Base-by-base conservation (phyloP, 2,113 vertebrate genomes). In the Rhineura floridana region DNA sequence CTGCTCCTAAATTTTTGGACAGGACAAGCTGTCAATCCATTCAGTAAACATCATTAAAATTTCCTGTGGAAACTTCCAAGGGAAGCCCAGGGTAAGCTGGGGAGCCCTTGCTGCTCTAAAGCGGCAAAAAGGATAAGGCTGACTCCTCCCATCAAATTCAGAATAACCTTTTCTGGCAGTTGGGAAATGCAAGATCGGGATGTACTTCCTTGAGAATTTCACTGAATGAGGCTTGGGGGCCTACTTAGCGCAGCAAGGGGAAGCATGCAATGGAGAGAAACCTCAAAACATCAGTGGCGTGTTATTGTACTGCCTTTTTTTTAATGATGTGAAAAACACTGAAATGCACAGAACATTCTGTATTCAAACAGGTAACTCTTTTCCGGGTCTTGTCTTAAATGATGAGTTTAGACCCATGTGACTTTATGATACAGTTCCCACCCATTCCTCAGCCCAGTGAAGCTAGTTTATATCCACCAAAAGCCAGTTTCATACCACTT, bases 61-160 rank as follows among this genome's bases (percentile, higher is more conserved):
- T 93, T 82, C 70, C 72, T 76, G 0, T 91, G 78, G 88, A 92
- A 94, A 89, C n/a, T 72, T 89, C 44, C 82, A 88, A 44, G 52
- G 84, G 89, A 90, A 93, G 93, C 92, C 70, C 39, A 82, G 85
- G 86, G 72, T 75, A 62, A 46, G 59, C 83, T 39, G 86, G 17
- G 75, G 11, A 91, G 17, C 90, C 77, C 69, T 63, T 89, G 52
- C 7, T 55, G 10, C 42, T 89, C 62, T 89, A 90, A 93, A 87
- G 81, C 82, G 87, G n/a, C 1, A 59, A 89, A 63, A 2, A 30
- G 88, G 17, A 89, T 25, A 83, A 11, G 48, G 69, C 36, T 89
- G 36, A n/a, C 48, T 59, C 87, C 88, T 70, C 7, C 83, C 44
- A 3, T 3, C 17, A 52, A 30, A 55, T 9, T 48, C 46, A 83